Evolutionary conservation across 2,113 vertebrate genomes (phyloP).

Genomic region (Australoheros scitulus): DNA sequence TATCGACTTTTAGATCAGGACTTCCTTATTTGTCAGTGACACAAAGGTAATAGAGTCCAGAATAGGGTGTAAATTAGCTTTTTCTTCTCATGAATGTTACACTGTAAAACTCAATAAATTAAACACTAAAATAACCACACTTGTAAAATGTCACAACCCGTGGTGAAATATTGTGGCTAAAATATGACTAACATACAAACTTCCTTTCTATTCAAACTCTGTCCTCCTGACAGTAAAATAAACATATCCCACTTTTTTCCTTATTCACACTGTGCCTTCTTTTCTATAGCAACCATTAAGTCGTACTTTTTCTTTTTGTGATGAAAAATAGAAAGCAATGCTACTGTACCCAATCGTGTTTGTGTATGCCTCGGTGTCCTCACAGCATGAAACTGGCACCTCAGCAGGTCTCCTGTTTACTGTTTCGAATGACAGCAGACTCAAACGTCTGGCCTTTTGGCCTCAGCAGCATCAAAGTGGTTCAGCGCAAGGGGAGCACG

Average conservation of each 20-base stretch:
- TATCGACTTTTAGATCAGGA: constrained; percentile 38
- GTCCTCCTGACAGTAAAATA: background rate
- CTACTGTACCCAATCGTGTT: constrained; percentile 13
- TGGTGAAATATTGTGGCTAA: background rate
- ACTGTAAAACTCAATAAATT: background rate
- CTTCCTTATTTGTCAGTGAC: constrained; percentile 25
- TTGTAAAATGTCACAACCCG: constrained; percentile 11
- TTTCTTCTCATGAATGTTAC: background rate
- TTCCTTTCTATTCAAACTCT: background rate
- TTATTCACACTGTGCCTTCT: background rate
- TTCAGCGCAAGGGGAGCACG: background rate
- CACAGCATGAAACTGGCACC: constrained; percentile 39
- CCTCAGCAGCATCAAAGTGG: constrained; percentile 26
- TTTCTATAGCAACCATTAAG: background rate
- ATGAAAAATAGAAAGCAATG: background rate
- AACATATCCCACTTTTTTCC: background rate
- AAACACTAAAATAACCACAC: background rate
- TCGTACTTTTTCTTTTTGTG: background rate
- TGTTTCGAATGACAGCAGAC: constrained; percentile 45
- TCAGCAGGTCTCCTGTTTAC: constrained; percentile 53
- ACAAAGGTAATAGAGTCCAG: constrained; percentile 22
- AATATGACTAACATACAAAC: background rate
- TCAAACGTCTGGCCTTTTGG: constrained; percentile 54
- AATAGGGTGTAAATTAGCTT: constrained; percentile 1
- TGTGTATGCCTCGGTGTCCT: constrained; percentile 17